phyloP scores from a whole-genome alignment of 2,113 vertebrate species.

The Syngnathoides biaculeatus region DNA sequence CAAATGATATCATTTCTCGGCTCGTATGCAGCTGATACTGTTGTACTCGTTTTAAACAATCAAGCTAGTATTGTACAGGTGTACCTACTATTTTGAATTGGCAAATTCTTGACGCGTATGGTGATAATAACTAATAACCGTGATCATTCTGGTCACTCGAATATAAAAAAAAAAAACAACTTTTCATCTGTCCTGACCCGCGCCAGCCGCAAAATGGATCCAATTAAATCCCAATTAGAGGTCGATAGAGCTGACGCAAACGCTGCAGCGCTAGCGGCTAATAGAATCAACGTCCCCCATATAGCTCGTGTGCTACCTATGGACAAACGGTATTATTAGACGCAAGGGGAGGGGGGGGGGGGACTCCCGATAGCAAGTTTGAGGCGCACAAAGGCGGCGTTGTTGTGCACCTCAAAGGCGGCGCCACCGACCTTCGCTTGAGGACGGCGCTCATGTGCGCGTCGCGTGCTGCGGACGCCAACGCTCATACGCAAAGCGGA shows the following conservation, averaged over 20 bases:
- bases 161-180: background rate
- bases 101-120: background rate
- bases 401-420: constrained; percentile 38
- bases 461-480: constrained; percentile 1
- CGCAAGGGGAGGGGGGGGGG: background rate
- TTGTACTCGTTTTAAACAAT: no score
- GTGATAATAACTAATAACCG: background rate
- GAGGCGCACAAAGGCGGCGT: constrained; percentile 60
- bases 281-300: background rate
- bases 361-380: constrained; percentile 42
- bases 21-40: no score
- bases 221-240: background rate
- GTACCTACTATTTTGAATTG: no score
- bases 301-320: background rate
- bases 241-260: background rate
- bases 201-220: background rate
- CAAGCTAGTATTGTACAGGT: no score
- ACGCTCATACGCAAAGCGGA: background rate
- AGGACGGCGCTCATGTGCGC: constrained; percentile 18
- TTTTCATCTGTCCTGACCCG: background rate
- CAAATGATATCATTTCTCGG: no score
- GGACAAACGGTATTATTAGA: background rate
- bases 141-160: background rate
- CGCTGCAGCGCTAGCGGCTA: background rate
- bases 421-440: constrained; percentile 33